These are phyloP conservation scores for Cantharis nigra DNA, from an alignment of 2,888 invertebrate genomes.

Conservation along the genomic window DNA sequence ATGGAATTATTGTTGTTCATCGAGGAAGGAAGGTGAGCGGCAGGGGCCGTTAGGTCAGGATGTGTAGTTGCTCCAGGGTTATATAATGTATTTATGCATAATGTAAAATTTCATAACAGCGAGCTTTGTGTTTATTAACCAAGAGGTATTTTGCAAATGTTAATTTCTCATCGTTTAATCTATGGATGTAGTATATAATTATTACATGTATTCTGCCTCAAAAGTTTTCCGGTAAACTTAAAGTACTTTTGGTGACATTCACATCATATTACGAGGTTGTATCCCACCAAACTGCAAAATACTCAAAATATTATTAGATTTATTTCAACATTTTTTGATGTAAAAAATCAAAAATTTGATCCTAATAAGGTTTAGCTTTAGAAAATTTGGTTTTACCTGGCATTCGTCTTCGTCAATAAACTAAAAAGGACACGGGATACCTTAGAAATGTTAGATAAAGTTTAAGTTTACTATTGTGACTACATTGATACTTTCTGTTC, in stretches of 20 bases:
- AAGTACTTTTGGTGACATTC: not conserved
- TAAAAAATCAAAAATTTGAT: too few relatives aligned
- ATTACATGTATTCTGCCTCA: not conserved
- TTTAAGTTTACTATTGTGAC: not conserved
- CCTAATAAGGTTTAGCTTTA: too few relatives aligned
- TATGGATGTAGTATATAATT: not conserved
- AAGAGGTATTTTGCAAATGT: not conserved
- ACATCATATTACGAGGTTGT: not conserved
- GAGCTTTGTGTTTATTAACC: not conserved
- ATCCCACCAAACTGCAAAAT: not conserved
- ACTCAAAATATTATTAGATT: too few relatives aligned
- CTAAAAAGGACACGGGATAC: not conserved
- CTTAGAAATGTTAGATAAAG: not conserved
- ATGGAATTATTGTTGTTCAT: too few relatives aligned
- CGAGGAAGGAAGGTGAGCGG: not conserved
- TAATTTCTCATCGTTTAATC: not conserved
- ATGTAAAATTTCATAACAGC: not conserved
- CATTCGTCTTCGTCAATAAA: not conserved
- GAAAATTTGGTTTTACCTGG: not conserved
- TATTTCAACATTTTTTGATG: too few relatives aligned
- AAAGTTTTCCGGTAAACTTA: not conserved
- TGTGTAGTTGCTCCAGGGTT: not conserved
- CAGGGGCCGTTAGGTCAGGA: not conserved
- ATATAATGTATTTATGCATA: not conserved
- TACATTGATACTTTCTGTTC: not conserved